phyloP scores from a whole-genome alignment of 2,797 vertebrate genomes.

The Astyanax mexicanus region DNA sequence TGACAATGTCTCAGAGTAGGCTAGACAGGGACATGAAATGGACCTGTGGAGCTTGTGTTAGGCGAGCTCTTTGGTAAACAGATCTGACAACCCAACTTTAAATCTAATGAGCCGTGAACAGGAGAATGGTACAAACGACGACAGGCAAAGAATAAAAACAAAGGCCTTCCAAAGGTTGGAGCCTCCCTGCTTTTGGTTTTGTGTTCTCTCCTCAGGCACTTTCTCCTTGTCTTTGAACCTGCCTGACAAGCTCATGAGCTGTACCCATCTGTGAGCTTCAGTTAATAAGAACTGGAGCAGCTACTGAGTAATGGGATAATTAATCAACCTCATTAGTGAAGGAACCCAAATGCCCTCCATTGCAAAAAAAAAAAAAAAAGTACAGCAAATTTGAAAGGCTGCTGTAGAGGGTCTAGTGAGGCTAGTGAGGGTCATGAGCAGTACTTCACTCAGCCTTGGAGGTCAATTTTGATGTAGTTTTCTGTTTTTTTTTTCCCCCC shows the following conservation, averaged over 20 bases:
- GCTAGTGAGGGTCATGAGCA: no score
- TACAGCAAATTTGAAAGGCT: background rate
- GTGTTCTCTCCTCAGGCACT: background rate
- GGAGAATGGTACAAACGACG: background rate
- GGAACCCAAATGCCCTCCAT: background rate
- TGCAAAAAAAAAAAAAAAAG: background rate
- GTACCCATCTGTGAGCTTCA: no score
- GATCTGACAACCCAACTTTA: background rate
- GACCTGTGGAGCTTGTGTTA: background rate
- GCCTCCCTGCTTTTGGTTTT: background rate
- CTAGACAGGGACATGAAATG: no score
- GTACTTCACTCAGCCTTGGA: no score
- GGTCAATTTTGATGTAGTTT: no score
- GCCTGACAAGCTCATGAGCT: background rate
- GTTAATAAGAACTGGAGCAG: background rate
- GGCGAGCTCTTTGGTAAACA: background rate
- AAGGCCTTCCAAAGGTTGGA: background rate
- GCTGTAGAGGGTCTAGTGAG: no score
- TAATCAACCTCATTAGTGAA: background rate
- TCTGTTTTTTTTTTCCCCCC: background rate
- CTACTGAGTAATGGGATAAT: background rate
- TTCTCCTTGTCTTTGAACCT: background rate
- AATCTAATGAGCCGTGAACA: background rate
- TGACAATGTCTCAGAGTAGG: no score
- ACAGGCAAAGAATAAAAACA: constrained; percentile 3